phyloP scores from a whole-genome alignment of 2,888 invertebrate species.

The Meteorus cinctellus region DNA sequence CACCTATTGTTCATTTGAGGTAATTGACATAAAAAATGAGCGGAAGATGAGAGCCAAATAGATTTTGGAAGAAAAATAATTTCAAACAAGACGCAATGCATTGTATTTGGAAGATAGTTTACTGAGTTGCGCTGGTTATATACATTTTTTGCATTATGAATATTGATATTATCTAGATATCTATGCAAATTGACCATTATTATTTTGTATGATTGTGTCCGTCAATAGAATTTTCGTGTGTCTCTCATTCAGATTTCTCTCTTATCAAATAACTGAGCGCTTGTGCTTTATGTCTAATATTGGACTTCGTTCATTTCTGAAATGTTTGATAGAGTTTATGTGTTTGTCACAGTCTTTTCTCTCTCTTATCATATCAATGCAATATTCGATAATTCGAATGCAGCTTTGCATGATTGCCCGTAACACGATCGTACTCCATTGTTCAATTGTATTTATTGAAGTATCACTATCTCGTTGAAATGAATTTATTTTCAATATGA shows the following conservation, averaged over 20 bases:
- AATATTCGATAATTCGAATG: not conserved
- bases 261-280: constrained; percentile 26
- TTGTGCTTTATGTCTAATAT: constrained; percentile 14
- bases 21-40: constrained; percentile 71
- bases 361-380: constrained; percentile 26
- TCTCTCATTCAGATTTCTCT: constrained; percentile 6
- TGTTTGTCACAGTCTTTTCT: constrained; percentile 40
- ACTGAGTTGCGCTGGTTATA: not conserved
- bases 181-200: not conserved
- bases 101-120: not conserved
- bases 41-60: constrained; percentile 13
- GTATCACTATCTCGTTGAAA: not conserved
- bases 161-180: not conserved
- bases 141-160: not conserved
- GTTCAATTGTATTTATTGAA: not conserved
- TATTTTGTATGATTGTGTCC: constrained; percentile 70
- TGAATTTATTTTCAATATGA: not conserved
- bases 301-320: constrained; percentile 47
- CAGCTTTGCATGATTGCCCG: not conserved
- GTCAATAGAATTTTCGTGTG: constrained; percentile 38
- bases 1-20: constrained; percentile 83
- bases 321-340: constrained; percentile 64
- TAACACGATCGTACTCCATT: not conserved
- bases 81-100: not conserved
- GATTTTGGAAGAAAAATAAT: not conserved